Conservation (phyloP, 2,888 invertebrate genomes). For the Drosophila stalkeri region DNA sequence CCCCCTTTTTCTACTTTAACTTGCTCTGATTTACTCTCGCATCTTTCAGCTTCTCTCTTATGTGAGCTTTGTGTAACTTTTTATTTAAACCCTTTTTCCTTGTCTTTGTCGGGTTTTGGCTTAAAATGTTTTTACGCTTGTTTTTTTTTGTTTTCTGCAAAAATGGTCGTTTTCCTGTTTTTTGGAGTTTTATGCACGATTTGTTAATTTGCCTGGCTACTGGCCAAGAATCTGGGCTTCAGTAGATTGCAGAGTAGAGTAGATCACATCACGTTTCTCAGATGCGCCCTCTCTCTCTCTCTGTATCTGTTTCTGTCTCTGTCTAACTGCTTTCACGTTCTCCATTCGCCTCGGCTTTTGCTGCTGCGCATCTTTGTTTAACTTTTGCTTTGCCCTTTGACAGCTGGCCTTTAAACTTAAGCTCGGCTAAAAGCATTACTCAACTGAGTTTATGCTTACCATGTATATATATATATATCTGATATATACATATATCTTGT, state of each 20-base stretch:
- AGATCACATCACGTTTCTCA: slow-evolving; percentile 74
- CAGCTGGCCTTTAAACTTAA: slow-evolving; percentile 22
- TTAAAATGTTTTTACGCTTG: slow-evolving; percentile 44
- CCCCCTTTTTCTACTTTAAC: neutral
- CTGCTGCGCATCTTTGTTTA: slow-evolving; percentile 32
- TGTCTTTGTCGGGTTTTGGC: slow-evolving; percentile 24
- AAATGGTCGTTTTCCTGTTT: slow-evolving; percentile 74
- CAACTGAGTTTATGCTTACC: neutral
- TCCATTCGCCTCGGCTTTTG: slow-evolving; percentile 19
- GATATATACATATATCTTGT: slow-evolving; percentile 4
- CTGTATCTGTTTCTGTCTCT: slow-evolving; percentile 13
- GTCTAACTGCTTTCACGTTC: neutral
- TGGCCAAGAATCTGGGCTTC: slow-evolving; percentile 54
- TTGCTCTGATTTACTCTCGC: neutral
- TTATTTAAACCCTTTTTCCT: slow-evolving; percentile 6
- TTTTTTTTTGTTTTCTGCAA: slow-evolving; percentile 28
- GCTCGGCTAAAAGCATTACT: slow-evolving; percentile 7
- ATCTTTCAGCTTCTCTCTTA: neutral
- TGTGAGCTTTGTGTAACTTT: neutral
- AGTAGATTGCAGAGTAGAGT: slow-evolving; percentile 30
- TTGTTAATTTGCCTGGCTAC: slow-evolving; percentile 71
- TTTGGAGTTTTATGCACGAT: slow-evolving; percentile 63
- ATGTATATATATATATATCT: neutral
- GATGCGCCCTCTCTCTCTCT: slow-evolving; percentile 61
- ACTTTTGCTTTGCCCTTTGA: slow-evolving; percentile 21